phyloP scores from a whole-genome alignment of 1,140 invertebrate species.

The Scaptomyza montana region DNA sequence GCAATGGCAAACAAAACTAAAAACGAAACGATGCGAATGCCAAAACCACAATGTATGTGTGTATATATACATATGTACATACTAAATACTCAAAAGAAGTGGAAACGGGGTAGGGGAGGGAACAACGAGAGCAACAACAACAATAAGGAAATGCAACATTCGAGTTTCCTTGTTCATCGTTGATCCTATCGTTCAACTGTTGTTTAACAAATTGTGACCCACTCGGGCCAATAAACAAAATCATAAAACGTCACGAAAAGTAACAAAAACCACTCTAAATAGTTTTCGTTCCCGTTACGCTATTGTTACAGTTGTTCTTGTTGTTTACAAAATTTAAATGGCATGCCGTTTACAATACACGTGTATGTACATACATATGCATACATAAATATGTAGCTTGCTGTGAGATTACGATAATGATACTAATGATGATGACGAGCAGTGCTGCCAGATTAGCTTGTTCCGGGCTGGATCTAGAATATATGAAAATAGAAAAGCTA shows the following conservation, averaged over 20 bases:
- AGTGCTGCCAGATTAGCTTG: too few relatives aligned
- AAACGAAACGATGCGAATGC: background rate
- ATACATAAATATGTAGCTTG: too few relatives aligned
- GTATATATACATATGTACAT: too few relatives aligned
- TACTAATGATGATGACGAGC: too few relatives aligned
- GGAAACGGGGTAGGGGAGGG: background rate
- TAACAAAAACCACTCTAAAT: background rate
- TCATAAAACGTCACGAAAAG: background rate
- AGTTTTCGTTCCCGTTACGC: background rate
- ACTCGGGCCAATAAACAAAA: conserved; percentile 23
- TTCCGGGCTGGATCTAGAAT: too few relatives aligned
- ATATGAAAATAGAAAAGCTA: too few relatives aligned
- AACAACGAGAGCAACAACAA: background rate
- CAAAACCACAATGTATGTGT: background rate
- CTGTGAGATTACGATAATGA: too few relatives aligned
- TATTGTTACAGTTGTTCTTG: background rate
- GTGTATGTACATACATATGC: too few relatives aligned
- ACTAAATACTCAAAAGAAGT: background rate
- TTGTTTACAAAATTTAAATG: too few relatives aligned
- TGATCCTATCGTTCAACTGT: background rate
- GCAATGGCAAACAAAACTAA: conserved; percentile 18
- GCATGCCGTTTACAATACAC: too few relatives aligned
- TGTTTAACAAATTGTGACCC: conserved; percentile 26
- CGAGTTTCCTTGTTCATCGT: conserved; percentile 15
- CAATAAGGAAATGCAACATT: conserved; percentile 11